Conservation (phyloP, 1,140 invertebrate species). For the Listronotus bonariensis region DNA sequence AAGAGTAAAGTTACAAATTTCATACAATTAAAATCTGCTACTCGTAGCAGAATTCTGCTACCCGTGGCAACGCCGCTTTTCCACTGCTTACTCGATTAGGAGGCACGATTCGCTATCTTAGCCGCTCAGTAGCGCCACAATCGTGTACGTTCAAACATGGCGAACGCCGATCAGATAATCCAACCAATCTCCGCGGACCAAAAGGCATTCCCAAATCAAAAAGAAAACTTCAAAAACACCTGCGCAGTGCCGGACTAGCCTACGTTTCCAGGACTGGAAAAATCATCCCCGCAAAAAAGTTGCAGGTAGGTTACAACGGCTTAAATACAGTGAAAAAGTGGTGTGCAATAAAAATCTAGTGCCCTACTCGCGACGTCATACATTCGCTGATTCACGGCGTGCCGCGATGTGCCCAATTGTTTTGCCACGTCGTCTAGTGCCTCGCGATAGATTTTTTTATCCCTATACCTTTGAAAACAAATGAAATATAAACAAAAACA, state of each 20-base stretch:
- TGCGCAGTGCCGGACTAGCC: slow-evolving; percentile 56
- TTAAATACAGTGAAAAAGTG: slow-evolving; percentile 17
- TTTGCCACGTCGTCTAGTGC: slow-evolving; percentile 25
- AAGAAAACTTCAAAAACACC: slow-evolving; percentile 56
- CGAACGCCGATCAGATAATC: slow-evolving; percentile 17
- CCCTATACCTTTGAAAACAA: neutral
- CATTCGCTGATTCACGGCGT: slow-evolving; percentile 28
- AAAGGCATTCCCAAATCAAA: slow-evolving; percentile 54
- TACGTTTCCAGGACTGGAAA: slow-evolving; percentile 58
- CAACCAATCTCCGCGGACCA: slow-evolving; percentile 41
- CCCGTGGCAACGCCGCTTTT: too few relatives aligned
- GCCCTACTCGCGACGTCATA: slow-evolving; percentile 22
- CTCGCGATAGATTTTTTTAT: neutral
- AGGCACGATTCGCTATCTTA: neutral
- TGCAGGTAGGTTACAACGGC: slow-evolving; percentile 51
- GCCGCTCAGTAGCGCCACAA: slow-evolving; percentile 30
- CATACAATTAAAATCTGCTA: too few relatives aligned
- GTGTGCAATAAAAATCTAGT: slow-evolving; percentile 13
- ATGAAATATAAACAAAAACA: slow-evolving; percentile 23
- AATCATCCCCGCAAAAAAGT: slow-evolving; percentile 58
- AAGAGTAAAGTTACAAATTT: too few relatives aligned
- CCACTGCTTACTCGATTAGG: too few relatives aligned
- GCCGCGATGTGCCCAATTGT: slow-evolving; percentile 30
- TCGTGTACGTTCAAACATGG: slow-evolving; percentile 32
- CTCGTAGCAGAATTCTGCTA: too few relatives aligned